A percentile compares a stretch with the other conserved stretches of the same genome.
Conservation (phyloP, 2,797 vertebrate genomes). For the Monodelphis domestica region DNA sequence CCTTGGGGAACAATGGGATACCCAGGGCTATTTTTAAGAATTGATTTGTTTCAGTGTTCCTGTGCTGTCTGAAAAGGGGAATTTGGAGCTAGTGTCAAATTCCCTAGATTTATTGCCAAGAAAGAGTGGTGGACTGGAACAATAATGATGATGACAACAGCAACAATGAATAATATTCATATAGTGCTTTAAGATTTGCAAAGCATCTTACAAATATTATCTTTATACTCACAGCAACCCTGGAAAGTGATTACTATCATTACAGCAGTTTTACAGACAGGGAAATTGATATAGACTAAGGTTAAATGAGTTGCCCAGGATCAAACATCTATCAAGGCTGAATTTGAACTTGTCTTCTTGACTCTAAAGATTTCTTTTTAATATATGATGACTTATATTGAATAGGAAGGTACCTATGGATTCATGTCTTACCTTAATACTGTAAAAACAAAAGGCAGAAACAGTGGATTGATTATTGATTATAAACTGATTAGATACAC, state of each 20-base stretch:
- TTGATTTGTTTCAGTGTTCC: neutral
- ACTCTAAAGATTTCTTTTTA: neutral
- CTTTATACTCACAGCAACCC: neutral
- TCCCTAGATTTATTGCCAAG: neutral
- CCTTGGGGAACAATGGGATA: neutral
- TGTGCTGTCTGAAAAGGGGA: neutral
- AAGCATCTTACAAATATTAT: neutral
- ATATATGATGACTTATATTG: neutral
- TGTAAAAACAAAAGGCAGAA: neutral
- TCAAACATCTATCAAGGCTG: neutral
- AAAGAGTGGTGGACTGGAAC: neutral
- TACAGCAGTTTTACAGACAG: neutral
- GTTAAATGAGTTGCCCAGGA: neutral
- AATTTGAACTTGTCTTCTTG: neutral
- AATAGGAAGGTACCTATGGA: neutral
- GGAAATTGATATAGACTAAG: neutral
- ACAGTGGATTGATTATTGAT: too few relatives aligned
- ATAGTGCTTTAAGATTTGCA: too few relatives aligned
- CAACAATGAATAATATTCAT: neutral
- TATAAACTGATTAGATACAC: too few relatives aligned
- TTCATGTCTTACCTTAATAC: neutral
- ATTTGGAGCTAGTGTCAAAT: neutral
- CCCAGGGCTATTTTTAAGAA: neutral
- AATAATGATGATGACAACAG: neutral
- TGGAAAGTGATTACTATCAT: neutral